These are phyloP conservation scores for Erebia aethiops DNA, from an alignment of 2,888 invertebrate genomes.

Conservation along the genomic window DNA sequence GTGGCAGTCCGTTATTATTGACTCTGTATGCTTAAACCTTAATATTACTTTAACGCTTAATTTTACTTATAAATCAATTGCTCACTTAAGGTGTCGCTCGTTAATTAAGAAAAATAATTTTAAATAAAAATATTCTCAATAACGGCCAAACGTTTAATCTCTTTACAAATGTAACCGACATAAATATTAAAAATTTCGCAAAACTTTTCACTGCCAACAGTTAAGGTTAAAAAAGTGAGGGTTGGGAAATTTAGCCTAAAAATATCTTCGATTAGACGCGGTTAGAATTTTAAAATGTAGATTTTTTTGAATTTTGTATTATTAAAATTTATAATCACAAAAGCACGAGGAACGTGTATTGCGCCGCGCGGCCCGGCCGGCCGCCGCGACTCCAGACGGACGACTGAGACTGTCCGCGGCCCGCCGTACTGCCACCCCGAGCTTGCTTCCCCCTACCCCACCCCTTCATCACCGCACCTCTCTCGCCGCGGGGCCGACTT, in stretches of 20 bases:
- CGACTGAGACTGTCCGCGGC: constrained; percentile 75
- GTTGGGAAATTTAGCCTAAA: constrained; percentile 73
- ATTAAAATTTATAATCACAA: constrained; percentile 82
- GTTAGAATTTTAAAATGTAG: constrained; percentile 56
- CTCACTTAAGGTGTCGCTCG: constrained; percentile 64
- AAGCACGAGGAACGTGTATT: constrained; percentile 83
- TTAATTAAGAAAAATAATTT: constrained; percentile 67
- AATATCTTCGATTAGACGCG: constrained; percentile 78
- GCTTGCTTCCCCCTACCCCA: constrained; percentile 46
- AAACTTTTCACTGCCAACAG: constrained; percentile 75
- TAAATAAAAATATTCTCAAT: constrained; percentile 74
- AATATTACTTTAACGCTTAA: constrained; percentile 72
- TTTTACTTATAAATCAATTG: constrained; percentile 53
- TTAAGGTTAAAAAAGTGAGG: constrained; percentile 71
- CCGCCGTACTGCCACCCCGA: constrained; percentile 57
- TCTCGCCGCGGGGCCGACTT: constrained; percentile 68
- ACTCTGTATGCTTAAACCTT: constrained; percentile 51
- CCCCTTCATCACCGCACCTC: constrained; percentile 47
- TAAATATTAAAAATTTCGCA: constrained; percentile 82
- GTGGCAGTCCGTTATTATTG: constrained; percentile 59
- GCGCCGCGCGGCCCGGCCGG: constrained; percentile 81
- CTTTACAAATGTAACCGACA: constrained; percentile 79
- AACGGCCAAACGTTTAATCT: constrained; percentile 79
- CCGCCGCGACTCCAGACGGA: constrained; percentile 83
- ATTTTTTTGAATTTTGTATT: constrained; percentile 65